Evolutionary conservation across 2,113 vertebrate genomes (phyloP).

Genomic region (Oryzias javanicus): DNA sequence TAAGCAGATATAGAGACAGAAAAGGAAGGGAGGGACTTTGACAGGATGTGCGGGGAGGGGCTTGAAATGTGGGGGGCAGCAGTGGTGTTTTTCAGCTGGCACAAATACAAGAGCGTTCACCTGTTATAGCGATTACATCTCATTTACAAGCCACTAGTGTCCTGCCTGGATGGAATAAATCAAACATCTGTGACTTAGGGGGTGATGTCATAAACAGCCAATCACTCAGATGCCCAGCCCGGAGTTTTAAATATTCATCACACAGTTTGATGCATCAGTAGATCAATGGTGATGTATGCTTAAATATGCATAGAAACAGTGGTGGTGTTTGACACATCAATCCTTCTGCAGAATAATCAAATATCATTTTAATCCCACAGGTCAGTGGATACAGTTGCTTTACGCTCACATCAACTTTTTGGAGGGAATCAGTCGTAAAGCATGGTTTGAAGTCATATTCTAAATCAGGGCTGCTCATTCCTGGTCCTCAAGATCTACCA

Average conservation of each 20-base stretch:
- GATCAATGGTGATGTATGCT: slow-evolving; percentile 51
- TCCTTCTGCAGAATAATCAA: slow-evolving; percentile 51
- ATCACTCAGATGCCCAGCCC: slow-evolving; percentile 10
- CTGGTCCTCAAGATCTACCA: too few relatives aligned
- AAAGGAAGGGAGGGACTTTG: slow-evolving; percentile 63
- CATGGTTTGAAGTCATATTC: neutral
- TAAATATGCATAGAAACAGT: slow-evolving; percentile 51
- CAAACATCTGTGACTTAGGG: slow-evolving; percentile 36
- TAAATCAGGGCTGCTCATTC: too few relatives aligned
- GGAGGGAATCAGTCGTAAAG: slow-evolving; percentile 10
- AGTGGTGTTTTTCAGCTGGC: slow-evolving; percentile 57
- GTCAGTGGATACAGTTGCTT: slow-evolving; percentile 44
- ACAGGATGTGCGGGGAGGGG: slow-evolving; percentile 34
- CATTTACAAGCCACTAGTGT: slow-evolving; percentile 43
- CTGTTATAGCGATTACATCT: slow-evolving; percentile 51
- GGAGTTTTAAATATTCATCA: slow-evolving; percentile 51
- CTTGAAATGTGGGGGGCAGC: slow-evolving; percentile 44
- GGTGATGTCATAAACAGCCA: slow-evolving; percentile 47
- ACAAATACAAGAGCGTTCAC: slow-evolving; percentile 34
- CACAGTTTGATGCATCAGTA: slow-evolving; percentile 41
- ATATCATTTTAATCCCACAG: slow-evolving; percentile 27
- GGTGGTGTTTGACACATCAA: slow-evolving; percentile 37
- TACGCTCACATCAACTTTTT: slow-evolving; percentile 44
- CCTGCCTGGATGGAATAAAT: slow-evolving; percentile 34
- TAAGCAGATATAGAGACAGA: slow-evolving; percentile 77